Conservation (phyloP, 2,113 vertebrate species). For the Mastomys natalensis region DNA sequence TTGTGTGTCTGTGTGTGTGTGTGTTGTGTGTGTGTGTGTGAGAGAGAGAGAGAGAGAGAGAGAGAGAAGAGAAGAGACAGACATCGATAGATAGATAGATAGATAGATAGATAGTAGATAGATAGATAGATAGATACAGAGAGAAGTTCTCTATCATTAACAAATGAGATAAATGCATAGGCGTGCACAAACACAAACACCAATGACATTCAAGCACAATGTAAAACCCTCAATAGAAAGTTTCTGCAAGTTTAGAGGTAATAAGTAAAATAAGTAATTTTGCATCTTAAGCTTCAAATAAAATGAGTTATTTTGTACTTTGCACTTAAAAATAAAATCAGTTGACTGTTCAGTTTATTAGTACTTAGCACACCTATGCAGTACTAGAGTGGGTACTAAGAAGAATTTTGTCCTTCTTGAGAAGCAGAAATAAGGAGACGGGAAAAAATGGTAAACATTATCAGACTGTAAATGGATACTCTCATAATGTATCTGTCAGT, state of each 20-base stretch:
- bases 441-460: neutral
- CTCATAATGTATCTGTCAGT: neutral
- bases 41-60: no score
- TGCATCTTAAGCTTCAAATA: neutral
- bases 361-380: neutral
- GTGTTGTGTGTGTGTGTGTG: neutral
- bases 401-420: neutral
- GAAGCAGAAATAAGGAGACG: conserved; percentile 1
- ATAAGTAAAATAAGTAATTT: neutral
- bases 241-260: neutral
- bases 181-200: neutral
- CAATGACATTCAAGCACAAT: neutral
- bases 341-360: neutral
- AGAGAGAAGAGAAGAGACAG: no score
- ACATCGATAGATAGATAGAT: no score
- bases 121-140: no score
- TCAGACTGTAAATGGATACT: conserved; percentile 18
- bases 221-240: neutral
- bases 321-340: neutral
- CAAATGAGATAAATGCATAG: neutral
- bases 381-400: neutral
- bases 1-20: no score
- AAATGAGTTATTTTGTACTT: neutral
- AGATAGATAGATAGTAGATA: no score
- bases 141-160: neutral